Evolutionary conservation across 2,888 invertebrate species (phyloP).

Genomic region (Nomada ferruginata): DNA sequence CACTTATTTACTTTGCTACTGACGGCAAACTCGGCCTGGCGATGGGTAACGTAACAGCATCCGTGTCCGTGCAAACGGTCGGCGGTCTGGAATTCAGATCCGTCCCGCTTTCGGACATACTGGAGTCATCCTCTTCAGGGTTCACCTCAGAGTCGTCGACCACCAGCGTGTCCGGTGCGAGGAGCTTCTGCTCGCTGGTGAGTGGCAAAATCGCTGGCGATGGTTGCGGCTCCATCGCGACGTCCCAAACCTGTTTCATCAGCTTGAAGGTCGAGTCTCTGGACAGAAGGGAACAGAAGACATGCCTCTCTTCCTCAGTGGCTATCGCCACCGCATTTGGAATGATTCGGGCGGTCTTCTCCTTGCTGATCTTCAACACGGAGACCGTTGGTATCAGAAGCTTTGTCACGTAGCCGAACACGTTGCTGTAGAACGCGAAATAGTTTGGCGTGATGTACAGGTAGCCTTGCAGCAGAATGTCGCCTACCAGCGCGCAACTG

Average conservation of each 20-base stretch:
- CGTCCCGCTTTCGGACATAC: slow-evolving; percentile 84
- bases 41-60: slow-evolving; percentile 71
- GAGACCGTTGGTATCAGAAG: slow-evolving; percentile 94
- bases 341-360: slow-evolving; percentile 96
- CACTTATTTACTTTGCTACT: slow-evolving; percentile 44
- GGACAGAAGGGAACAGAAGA: slow-evolving; percentile 95
- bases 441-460: slow-evolving; percentile 97
- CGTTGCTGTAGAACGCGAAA: slow-evolving; percentile 98
- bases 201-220: slow-evolving; percentile 81
- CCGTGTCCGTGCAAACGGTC: slow-evolving; percentile 78
- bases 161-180: slow-evolving; percentile 75
- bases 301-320: slow-evolving; percentile 93
- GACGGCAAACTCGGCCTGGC: slow-evolving; percentile 73
- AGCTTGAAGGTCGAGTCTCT: slow-evolving; percentile 94
- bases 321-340: slow-evolving; percentile 96
- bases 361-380: slow-evolving; percentile 95
- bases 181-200: slow-evolving; percentile 74
- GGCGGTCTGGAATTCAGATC: slow-evolving; percentile 82
- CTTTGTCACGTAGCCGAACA: slow-evolving; percentile 97
- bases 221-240: slow-evolving; percentile 85
- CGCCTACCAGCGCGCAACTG: slow-evolving; percentile 96
- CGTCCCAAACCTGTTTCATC: slow-evolving; percentile 94
- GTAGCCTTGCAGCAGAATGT: slow-evolving; percentile 96
- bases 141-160: slow-evolving; percentile 81
- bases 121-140: slow-evolving; percentile 83